Base-by-base conservation (phyloP, 2,113 vertebrate genomes). In the Butorides virescens region DNA sequence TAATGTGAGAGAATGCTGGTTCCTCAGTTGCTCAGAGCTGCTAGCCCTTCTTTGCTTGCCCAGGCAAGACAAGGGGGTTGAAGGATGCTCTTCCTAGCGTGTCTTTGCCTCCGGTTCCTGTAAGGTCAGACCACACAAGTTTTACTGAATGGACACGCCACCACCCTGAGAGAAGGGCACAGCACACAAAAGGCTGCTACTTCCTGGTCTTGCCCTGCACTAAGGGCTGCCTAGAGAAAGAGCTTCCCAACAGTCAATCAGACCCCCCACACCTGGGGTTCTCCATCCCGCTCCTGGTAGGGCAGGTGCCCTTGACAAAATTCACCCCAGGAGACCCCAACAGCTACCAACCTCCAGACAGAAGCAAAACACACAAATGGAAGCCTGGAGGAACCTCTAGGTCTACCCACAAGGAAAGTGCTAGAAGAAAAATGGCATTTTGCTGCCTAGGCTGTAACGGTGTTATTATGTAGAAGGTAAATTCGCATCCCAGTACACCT, bases 311-410 rank as follows among this genome's bases (percentile, higher is more conserved):
- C 63, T 66, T 49, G 17, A 47, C 37, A 59, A 39, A 63, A 65
- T 6, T 44, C 59, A 53, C 46, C 50, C 50, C 9, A 8, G 30
- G 73, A 81, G 23, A 55, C 18, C 26, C 23, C 20, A 65, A n/a
- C 15, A 71, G 25, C 63, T 55, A 56, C 50, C 65, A 55, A 10
- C 36, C 61, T 70, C 47, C 70, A 75, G 39, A 32, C 2, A 53
- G 32, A 58, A 70, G 13, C 1, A 7, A 65, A 58, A 71, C 3
- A 10, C 1, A 2, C 0, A 2, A 56, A 91, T 7, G 13, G 25
- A 9, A 81, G 37, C 22, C 32, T 56, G 34, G 37, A 96, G 9
- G 42, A 39, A 77, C 12, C 32, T 86, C 63, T 27, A 34, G 10
- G 30, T n/a, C 37, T 34, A 50, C 59, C 21, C 46, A 65, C 2